Evolutionary conservation across 2,888 invertebrate genomes (phyloP).

Genomic region (Octonoba sinensis): DNA sequence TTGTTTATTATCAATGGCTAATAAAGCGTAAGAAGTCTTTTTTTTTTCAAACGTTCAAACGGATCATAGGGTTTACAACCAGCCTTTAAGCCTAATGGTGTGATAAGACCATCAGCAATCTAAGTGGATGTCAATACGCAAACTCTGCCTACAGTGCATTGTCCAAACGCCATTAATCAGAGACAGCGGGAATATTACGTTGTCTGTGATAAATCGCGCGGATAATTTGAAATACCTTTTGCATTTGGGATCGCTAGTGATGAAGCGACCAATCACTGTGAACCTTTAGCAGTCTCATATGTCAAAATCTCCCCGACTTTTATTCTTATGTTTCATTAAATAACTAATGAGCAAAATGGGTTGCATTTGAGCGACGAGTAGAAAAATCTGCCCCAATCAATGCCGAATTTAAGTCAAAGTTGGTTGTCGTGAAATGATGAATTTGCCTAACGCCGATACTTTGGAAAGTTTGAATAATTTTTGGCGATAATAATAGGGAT

Average conservation of each 20-base stretch:
- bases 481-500: not conserved
- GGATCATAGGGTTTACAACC: too few species aligned
- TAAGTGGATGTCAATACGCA: too few species aligned
- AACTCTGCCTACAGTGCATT: too few species aligned
- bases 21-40: too few species aligned
- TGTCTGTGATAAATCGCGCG: conserved; percentile 51
- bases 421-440: not conserved
- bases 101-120: too few species aligned
- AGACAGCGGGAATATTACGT: conserved; percentile 52
- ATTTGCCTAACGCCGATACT: too few species aligned
- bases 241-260: conserved; percentile 37
- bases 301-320: conserved; percentile 46
- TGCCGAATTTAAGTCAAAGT: too few species aligned
- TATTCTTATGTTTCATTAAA: conserved; percentile 46
- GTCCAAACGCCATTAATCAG: conserved; percentile 40
- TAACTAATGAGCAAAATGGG: conserved; percentile 55
- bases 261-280: conserved; percentile 54
- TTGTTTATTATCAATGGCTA: too few species aligned
- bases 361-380: conserved; percentile 18
- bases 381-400: not conserved
- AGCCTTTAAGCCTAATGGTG: too few species aligned
- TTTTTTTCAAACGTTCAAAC: too few species aligned
- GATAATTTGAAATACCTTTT: conserved; percentile 62
- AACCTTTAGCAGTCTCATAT: conserved; percentile 45
- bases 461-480: not conserved